Evolutionary conservation across 1,140 invertebrate genomes (phyloP).

Genomic region (Pseudobourletiella spinata): DNA sequence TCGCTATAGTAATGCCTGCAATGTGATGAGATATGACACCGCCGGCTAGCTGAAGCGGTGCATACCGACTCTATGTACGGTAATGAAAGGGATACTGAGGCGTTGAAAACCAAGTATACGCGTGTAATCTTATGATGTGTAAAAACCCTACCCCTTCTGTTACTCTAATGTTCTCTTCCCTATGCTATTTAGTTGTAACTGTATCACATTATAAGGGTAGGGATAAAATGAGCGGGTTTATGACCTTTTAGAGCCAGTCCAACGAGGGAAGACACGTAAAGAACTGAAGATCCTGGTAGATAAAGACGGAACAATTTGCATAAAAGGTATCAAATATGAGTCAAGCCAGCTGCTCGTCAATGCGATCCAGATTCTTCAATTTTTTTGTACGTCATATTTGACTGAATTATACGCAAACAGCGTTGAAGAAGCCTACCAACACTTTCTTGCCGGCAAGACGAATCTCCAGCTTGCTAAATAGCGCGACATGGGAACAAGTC

Average conservation of each 20-base stretch:
- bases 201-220: too few relatives aligned
- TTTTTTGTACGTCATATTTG: constrained; percentile 47
- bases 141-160: too few relatives aligned
- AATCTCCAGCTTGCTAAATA: constrained; percentile 78
- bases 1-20: too few relatives aligned
- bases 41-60: too few relatives aligned
- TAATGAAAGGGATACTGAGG: too few relatives aligned
- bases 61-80: too few relatives aligned
- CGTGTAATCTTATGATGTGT: too few relatives aligned
- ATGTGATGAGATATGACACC: too few relatives aligned
- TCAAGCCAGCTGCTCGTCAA: too few relatives aligned
- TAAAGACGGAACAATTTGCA: constrained; percentile 56
- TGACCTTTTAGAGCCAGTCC: constrained; percentile 58
- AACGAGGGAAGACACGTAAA: constrained; percentile 43
- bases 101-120: too few relatives aligned
- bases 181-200: too few relatives aligned
- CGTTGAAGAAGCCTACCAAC: constrained; percentile 67
- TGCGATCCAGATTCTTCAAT: not conserved
- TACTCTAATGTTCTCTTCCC: too few relatives aligned
- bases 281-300: constrained; percentile 51
- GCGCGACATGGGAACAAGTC: constrained; percentile 74
- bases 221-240: constrained; percentile 88
- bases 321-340: constrained; percentile 61
- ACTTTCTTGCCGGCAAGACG: constrained; percentile 66
- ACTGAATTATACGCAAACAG: constrained; percentile 62